A percentile compares a stretch with the other conserved stretches of the same genome.
Conservation (phyloP, 2,888 invertebrate genomes). For the Andrena minutula region DNA sequence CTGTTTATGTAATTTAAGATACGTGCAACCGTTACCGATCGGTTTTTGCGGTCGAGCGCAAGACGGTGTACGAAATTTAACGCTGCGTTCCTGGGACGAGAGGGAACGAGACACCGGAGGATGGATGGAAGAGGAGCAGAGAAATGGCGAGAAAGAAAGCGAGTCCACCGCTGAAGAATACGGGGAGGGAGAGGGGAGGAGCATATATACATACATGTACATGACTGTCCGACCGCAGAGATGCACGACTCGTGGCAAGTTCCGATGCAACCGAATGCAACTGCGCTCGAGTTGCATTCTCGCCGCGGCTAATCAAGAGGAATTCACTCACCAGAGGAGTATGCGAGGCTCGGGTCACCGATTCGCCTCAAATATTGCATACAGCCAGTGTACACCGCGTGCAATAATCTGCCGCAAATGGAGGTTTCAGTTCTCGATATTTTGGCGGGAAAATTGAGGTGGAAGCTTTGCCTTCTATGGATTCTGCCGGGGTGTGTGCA, state of each 20-base stretch:
- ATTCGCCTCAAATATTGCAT: no score
- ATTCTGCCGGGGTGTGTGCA: no score
- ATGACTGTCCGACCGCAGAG: constrained; percentile 77
- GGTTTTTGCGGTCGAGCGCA: constrained; percentile 44
- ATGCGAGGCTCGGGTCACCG: background rate
- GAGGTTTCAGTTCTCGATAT: no score
- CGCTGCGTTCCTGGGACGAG: constrained; percentile 39
- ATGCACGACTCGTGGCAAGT: constrained; percentile 74
- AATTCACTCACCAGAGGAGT: background rate
- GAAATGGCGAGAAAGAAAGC: constrained; percentile 46
- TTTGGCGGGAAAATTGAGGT: no score
- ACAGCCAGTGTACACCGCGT: no score
- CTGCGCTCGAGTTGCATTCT: constrained; percentile 23
- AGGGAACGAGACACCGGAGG: constrained; percentile 26
- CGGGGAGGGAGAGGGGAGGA: constrained; percentile 56
- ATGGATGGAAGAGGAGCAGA: constrained; percentile 20
- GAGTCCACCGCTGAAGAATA: constrained; percentile 37
- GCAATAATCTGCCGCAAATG: no score
- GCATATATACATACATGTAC: constrained; percentile 47
- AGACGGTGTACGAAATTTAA: constrained; percentile 52
- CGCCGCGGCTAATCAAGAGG: background rate
- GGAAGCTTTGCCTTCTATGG: no score
- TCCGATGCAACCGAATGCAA: constrained; percentile 57
- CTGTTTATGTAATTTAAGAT: constrained; percentile 54
- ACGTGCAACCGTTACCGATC: constrained; percentile 57